A percentile compares a stretch with the other conserved stretches of the same genome.
These are phyloP conservation scores for Luscinia megarhynchos DNA, from an alignment of 2,797 vertebrate species.

Conservation along the genomic window DNA sequence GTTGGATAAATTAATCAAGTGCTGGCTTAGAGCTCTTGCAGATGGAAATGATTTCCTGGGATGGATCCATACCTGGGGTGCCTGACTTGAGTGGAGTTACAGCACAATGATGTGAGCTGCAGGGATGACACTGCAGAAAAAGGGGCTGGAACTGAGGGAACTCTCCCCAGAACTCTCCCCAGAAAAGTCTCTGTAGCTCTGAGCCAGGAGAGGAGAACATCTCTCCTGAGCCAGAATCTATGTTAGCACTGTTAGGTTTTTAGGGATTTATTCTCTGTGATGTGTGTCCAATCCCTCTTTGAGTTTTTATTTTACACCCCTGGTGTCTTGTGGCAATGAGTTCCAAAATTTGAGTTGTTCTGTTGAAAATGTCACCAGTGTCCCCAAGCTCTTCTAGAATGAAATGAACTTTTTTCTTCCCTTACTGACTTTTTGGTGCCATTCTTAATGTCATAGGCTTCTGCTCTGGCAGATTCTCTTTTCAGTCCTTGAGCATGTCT, in stretches of 20 bases:
- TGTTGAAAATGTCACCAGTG: background rate
- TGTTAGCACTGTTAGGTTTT: background rate
- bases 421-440: background rate
- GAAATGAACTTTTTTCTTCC: background rate
- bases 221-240: background rate
- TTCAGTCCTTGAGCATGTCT: background rate
- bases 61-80: background rate
- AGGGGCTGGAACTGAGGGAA: background rate
- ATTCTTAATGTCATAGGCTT: background rate
- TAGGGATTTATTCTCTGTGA: background rate
- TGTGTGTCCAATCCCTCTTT: background rate
- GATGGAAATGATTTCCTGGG: background rate
- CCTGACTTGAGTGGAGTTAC: background rate
- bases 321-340: background rate
- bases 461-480: background rate
- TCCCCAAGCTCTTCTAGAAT: background rate
- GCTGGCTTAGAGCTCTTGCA: background rate
- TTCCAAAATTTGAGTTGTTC: background rate
- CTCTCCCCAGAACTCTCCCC: background rate
- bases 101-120: background rate
- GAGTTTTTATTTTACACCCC: background rate
- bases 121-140: background rate
- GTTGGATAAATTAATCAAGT: background rate
- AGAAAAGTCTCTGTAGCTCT: background rate
- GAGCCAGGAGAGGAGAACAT: background rate